Conservation (phyloP, 2,113 vertebrate genomes). For the Dascyllus trimaculatus region DNA sequence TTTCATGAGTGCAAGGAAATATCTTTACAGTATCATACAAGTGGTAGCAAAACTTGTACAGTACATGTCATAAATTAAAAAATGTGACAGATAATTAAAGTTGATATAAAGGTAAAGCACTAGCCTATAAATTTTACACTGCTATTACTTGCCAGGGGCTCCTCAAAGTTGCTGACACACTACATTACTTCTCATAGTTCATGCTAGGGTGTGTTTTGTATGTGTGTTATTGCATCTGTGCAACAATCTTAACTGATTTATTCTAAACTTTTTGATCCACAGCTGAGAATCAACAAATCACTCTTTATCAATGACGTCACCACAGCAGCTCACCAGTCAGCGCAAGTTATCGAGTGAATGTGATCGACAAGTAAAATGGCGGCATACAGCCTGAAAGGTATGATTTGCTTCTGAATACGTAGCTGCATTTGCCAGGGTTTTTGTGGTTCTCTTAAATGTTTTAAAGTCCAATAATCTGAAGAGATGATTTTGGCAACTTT, state of each 20-base stretch:
- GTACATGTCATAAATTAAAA: neutral
- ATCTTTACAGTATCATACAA: neutral
- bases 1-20: neutral
- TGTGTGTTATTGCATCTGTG: neutral
- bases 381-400: conserved; percentile 24
- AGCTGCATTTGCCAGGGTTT: neutral
- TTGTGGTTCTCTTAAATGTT: neutral
- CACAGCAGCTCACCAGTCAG: conserved; percentile 24
- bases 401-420: neutral
- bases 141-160: neutral
- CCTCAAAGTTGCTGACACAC: neutral
- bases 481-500: too few relatives aligned
- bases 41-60: neutral
- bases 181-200: neutral
- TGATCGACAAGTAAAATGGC: neutral
- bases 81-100: neutral
- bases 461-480: too few relatives aligned
- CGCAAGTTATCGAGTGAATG: conserved; percentile 52
- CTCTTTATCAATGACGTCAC: conserved; percentile 76
- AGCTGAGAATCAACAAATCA: conserved; percentile 89
- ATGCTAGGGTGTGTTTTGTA: fast-evolving
- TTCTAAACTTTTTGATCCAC: conserved; percentile 45
- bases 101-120: conserved; percentile 1
- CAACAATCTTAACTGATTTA: conserved; percentile 6
- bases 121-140: neutral